Percentiles rank a stretch among this genome's conserved stretches.
Conservation (phyloP, 2,888 invertebrate genomes). For the Nasonovia ribisnigri region DNA sequence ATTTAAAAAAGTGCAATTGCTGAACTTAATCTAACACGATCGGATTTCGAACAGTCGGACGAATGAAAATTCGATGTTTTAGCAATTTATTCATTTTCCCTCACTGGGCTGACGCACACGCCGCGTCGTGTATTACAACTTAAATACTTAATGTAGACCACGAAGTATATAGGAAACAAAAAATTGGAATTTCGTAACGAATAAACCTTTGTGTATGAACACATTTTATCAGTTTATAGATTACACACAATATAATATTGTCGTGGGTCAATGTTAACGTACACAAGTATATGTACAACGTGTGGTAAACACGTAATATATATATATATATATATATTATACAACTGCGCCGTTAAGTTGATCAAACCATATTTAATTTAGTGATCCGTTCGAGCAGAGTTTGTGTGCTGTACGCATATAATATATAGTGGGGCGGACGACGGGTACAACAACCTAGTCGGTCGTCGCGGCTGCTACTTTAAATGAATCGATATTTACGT, state of each 20-base stretch:
- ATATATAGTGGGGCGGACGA: slow-evolving; percentile 8
- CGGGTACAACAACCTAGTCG: neutral
- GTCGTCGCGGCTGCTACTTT: slow-evolving; percentile 1
- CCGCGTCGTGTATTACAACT: neutral
- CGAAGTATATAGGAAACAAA: neutral
- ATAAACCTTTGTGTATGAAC: neutral
- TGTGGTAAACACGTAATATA: neutral
- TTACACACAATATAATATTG: neutral
- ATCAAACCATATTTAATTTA: slow-evolving; percentile 54
- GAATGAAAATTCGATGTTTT: neutral
- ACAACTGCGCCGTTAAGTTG: slow-evolving; percentile 48
- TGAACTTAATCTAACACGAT: neutral
- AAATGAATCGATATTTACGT: slow-evolving; percentile 49
- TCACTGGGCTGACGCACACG: neutral
- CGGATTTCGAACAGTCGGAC: neutral
- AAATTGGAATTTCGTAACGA: neutral
- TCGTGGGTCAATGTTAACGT: slow-evolving; percentile 39
- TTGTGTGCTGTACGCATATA: neutral
- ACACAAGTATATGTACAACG: neutral
- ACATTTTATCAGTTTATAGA: slow-evolving; percentile 14
- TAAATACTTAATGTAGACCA: too few species aligned
- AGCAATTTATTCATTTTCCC: too few species aligned
- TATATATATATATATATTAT: neutral
- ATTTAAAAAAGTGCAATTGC: neutral
- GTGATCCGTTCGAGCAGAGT: slow-evolving; percentile 18